Conservation (phyloP, 2,888 invertebrate genomes). For the Yponomeuta sedellus region DNA sequence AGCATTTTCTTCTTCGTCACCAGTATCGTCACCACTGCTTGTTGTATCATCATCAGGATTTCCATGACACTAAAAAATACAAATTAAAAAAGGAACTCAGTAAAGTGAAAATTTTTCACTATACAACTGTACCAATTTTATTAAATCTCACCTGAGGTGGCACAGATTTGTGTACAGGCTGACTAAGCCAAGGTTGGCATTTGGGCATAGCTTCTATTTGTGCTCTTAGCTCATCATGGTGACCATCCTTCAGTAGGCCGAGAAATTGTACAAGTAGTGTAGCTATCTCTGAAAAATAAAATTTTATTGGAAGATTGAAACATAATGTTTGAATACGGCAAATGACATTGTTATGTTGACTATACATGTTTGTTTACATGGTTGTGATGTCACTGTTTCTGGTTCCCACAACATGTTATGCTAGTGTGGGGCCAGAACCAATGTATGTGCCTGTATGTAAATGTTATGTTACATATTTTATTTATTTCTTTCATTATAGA, state of each 20-base stretch:
- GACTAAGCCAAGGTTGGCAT: constrained; percentile 75
- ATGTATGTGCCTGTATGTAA: too few species aligned
- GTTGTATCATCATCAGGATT: constrained; percentile 68
- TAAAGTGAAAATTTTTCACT: too few species aligned
- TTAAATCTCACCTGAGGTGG: constrained; percentile 54
- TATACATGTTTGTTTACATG: too few species aligned
- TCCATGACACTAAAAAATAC: constrained; percentile 55
- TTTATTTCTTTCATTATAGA: too few species aligned
- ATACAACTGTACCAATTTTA: neutral
- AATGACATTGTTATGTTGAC: too few species aligned
- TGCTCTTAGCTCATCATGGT: constrained; percentile 71
- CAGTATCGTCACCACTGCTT: constrained; percentile 58
- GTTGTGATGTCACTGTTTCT: too few species aligned
- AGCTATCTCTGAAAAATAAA: constrained; percentile 75
- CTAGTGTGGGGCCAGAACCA: too few species aligned
- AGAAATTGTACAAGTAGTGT: constrained; percentile 73
- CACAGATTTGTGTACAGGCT: constrained; percentile 55
- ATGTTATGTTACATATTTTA: too few species aligned
- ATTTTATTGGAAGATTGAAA: too few species aligned
- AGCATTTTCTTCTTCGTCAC: constrained; percentile 39
- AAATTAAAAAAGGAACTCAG: neutral
- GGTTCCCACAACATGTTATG: too few species aligned
- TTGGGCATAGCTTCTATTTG: constrained; percentile 78
- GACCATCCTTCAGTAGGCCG: constrained; percentile 71
- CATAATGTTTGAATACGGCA: too few species aligned